Percentiles rank a stretch among this genome's conserved stretches.
Evolutionary conservation across 2,113 vertebrate species (phyloP).

Genomic region (Paracyprichromis sp.): DNA sequence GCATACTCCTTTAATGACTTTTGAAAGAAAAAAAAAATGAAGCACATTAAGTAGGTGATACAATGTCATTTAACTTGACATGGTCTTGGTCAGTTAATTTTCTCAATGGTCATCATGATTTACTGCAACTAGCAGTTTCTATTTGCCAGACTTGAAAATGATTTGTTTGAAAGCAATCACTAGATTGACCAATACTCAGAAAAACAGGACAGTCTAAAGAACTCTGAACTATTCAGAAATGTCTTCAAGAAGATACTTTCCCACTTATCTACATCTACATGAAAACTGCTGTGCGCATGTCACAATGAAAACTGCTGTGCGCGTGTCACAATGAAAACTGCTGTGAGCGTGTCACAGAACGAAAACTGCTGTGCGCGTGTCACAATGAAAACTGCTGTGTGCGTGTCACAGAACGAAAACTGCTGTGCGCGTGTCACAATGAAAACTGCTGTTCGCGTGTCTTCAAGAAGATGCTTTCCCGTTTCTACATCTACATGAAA

Average conservation of each 20-base stretch:
- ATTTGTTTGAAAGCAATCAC: background rate
- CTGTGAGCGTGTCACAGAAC: too few species aligned
- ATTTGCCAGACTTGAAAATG: background rate
- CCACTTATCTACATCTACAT: too few species aligned
- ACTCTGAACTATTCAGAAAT: background rate
- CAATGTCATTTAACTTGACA: background rate
- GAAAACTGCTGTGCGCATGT: accelerated
- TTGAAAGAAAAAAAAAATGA: background rate
- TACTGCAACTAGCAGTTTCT: background rate
- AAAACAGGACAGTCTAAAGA: background rate
- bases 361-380: too few species aligned
- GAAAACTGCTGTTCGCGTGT: too few species aligned
- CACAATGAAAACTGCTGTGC: accelerated
- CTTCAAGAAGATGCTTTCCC: too few species aligned
- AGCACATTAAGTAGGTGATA: background rate
- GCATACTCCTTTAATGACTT: background rate
- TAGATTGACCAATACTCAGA: background rate
- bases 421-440: too few species aligned
- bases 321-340: accelerated
- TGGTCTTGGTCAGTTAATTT: background rate
- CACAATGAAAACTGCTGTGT: too few species aligned
- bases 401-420: too few species aligned
- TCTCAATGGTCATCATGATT: background rate
- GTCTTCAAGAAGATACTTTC: too few species aligned
- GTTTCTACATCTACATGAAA: too few species aligned